Base-by-base conservation (phyloP, 2,113 vertebrate species). In the Thamnophis sirtalis region DNA sequence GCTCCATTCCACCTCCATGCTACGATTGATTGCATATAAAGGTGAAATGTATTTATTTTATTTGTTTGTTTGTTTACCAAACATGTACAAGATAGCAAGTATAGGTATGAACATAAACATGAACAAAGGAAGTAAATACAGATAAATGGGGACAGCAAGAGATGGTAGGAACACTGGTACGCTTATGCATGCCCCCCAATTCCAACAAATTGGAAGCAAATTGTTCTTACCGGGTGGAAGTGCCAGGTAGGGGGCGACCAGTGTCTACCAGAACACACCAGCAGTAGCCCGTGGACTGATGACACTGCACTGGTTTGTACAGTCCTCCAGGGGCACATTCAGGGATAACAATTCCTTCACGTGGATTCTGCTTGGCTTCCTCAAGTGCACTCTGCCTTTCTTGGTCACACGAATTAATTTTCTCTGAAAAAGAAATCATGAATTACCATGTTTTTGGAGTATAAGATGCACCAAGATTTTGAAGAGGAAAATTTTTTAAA, bases 261-360 rank as follows among this genome's bases (percentile, higher is more conserved):
- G 99, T 99, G 96, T 99, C 99, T 95, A 99, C 98, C 92, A 99
- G 96, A 87, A 99, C 99, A 92, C 99, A 99, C 99, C 99, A 99
- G 97, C 99, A 99, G 97, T 99, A 99, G 48, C 99, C 98, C 3
- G 99, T 99, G 0, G 99, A 99, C 96, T 99, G 99, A 97, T 99
- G 99, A 95, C 99, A 99, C 92, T 99, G 99, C 92, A 99, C 99
- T 0, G 99, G 97, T 92, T 99, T 98, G 96, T 99, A 99, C 80
- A 99, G 98, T 0, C 99, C 99, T 51, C 97, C 98, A 0, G 97
- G 97, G n/a, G 98, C 99, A 3, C 99, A 99, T 95, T 99, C 99
- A 0, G 99, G 99, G 90, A 99, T 98, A 95, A 99, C 99, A 22
- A 98, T 98, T n/a, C 98, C 98, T 89, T 99, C 98, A 0, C 98